phyloP scores from a whole-genome alignment of 64 coral and sea anemone species.

The Pocillopora damicornis region DNA sequence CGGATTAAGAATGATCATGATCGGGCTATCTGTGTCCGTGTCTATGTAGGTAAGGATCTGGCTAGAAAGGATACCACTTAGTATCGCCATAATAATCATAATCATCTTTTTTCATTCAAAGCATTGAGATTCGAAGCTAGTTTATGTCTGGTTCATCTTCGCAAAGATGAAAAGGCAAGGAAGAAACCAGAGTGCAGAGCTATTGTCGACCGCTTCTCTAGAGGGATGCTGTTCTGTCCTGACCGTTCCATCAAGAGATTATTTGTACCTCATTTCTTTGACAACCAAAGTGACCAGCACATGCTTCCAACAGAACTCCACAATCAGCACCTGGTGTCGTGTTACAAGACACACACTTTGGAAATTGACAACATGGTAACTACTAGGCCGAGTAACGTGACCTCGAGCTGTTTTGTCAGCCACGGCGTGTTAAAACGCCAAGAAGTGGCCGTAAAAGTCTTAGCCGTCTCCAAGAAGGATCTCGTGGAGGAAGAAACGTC shows the following conservation, averaged over 20 bases:
- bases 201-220: neutral
- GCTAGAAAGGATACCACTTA: too few species aligned
- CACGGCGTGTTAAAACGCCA: neutral
- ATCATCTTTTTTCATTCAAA: neutral
- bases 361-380: neutral
- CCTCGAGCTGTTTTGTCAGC: neutral
- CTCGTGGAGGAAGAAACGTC: neutral
- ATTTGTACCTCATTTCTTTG: neutral
- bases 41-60: too few species aligned
- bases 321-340: neutral
- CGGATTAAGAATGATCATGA: too few species aligned
- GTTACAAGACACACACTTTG: neutral
- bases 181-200: conserved; percentile 4
- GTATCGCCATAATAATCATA: neutral
- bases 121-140: neutral
- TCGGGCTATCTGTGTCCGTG: too few species aligned
- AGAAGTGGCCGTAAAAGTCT: neutral
- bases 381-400: neutral
- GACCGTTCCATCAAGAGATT: neutral
- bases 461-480: neutral
- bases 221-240: neutral
- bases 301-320: neutral
- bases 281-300: neutral
- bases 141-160: neutral
- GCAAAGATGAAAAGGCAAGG: neutral